phyloP scores from a whole-genome alignment of 2,888 invertebrate genomes.

The Zygogramma bicolorata region DNA sequence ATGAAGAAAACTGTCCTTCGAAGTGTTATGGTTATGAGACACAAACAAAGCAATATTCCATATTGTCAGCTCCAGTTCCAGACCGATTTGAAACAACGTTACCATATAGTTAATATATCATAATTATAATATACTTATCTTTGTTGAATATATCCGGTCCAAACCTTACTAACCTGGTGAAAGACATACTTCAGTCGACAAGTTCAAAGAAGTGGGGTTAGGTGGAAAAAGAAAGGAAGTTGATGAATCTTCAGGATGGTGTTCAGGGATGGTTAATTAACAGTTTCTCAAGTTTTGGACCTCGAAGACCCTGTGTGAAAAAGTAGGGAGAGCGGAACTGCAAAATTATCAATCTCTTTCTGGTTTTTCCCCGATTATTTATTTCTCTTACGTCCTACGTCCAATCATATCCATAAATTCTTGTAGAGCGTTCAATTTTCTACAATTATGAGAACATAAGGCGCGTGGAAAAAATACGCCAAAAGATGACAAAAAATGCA shows the following conservation, averaged over 20 bases:
- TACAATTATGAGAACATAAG: background rate
- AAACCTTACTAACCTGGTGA: too few species aligned
- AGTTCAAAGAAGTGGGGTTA: conserved; percentile 1
- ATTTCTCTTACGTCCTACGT: conserved; percentile 6
- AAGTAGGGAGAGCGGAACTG: background rate
- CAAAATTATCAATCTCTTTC: too few species aligned
- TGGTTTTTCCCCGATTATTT: background rate
- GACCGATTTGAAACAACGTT: too few species aligned
- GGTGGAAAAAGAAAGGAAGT: conserved; percentile 9
- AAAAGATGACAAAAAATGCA: conserved; percentile 8
- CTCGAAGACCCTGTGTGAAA: background rate
- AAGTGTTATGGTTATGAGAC: too few species aligned
- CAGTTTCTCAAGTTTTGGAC: conserved; percentile 12
- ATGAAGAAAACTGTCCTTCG: too few species aligned
- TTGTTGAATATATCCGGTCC: too few species aligned
- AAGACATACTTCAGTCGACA: too few species aligned
- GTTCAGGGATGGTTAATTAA: conserved; percentile 9
- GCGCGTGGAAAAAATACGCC: background rate
- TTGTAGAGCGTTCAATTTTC: conserved; percentile 12
- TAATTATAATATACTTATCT: too few species aligned
- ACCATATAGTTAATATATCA: too few species aligned
- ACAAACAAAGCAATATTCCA: too few species aligned
- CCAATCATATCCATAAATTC: background rate
- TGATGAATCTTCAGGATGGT: background rate
- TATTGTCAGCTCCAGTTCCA: too few species aligned